Percentiles rank a stretch among this genome's conserved stretches.
These are phyloP conservation scores for Penaeus japonicus DNA, from an alignment of 1,140 invertebrate species.

Conservation along the genomic window DNA sequence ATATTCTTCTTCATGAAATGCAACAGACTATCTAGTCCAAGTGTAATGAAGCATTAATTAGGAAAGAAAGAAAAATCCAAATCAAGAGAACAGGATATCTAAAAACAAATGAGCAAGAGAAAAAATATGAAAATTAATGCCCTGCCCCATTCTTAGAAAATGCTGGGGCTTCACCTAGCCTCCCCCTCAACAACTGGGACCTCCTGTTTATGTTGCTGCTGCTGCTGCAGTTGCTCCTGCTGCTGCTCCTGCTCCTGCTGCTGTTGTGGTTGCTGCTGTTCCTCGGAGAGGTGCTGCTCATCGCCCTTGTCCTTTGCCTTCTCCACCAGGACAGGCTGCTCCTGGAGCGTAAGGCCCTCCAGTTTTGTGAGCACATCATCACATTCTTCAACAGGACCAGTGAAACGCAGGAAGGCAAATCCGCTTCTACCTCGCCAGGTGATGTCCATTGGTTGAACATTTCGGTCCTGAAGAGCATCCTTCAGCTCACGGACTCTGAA, in stretches of 20 bases:
- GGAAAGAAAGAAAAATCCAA: too few relatives aligned
- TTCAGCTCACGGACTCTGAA: constrained; percentile 54
- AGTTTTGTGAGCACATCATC: constrained; percentile 36
- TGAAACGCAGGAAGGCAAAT: constrained; percentile 57
- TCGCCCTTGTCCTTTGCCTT: constrained; percentile 48
- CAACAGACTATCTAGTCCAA: too few relatives aligned
- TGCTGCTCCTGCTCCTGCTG: too few relatives aligned
- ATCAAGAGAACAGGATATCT: too few relatives aligned
- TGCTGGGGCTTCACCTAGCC: background rate
- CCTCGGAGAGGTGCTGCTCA: background rate
- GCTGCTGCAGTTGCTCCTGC: background rate
- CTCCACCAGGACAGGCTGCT: constrained; percentile 43
- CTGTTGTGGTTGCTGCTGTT: too few relatives aligned
- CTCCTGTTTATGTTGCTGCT: background rate
- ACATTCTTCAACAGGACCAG: constrained; percentile 41
- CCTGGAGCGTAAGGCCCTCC: constrained; percentile 45
- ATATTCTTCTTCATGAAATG: too few relatives aligned
- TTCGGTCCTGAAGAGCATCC: constrained; percentile 44
- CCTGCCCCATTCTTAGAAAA: too few relatives aligned
- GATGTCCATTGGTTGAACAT: constrained; percentile 52
- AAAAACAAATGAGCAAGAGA: too few relatives aligned
- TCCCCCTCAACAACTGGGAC: constrained; percentile 8
- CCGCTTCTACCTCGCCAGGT: constrained; percentile 45
- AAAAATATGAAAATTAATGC: too few relatives aligned
- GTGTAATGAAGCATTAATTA: too few relatives aligned